phyloP scores from a whole-genome alignment of 2,888 invertebrate genomes.

The Toxonevra muliebris region DNA sequence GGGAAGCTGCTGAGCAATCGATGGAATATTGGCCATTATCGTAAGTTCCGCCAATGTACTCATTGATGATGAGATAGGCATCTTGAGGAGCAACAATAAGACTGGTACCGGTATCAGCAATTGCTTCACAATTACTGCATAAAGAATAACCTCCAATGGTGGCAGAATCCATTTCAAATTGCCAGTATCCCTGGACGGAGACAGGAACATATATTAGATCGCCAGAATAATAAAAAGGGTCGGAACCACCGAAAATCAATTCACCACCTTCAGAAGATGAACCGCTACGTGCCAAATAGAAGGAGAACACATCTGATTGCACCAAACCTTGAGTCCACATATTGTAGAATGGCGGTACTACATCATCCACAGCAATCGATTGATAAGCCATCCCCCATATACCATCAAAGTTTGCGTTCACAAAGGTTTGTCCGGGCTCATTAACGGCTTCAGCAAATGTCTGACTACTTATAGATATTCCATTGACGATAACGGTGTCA shows the following conservation, averaged over 20 bases:
- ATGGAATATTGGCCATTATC: conserved; percentile 65
- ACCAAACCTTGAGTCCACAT: conserved; percentile 83
- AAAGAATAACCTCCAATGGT: conserved; percentile 67
- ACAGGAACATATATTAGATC: conserved; percentile 76
- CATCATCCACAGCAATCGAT: conserved; percentile 86
- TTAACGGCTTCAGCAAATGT: conserved; percentile 93
- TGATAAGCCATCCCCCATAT: conserved; percentile 93
- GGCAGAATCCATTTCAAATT: conserved; percentile 85
- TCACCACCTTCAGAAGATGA: conserved; percentile 77
- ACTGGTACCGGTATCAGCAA: conserved; percentile 95
- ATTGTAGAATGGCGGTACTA: conserved; percentile 89
- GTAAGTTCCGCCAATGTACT: conserved; percentile 74
- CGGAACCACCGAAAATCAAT: conserved; percentile 90
- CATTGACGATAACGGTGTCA: conserved; percentile 79
- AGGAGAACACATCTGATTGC: conserved; percentile 83
- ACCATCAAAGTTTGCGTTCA: conserved; percentile 97
- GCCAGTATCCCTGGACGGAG: conserved; percentile 90
- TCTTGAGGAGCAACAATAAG: conserved; percentile 91
- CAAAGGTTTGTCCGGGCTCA: conserved; percentile 92
- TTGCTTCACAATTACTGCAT: conserved; percentile 83
- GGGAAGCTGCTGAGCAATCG: conserved; percentile 78
- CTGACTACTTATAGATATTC: conserved; percentile 75
- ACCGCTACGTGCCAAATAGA: conserved; percentile 85
- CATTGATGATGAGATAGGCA: conserved; percentile 77
- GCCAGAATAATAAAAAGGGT: conserved; percentile 82